Evolutionary conservation across 2,797 vertebrate genomes (phyloP), one percentile per base, ranked within the genome.

Genomic region (Synanceia verrucosa): DNA sequence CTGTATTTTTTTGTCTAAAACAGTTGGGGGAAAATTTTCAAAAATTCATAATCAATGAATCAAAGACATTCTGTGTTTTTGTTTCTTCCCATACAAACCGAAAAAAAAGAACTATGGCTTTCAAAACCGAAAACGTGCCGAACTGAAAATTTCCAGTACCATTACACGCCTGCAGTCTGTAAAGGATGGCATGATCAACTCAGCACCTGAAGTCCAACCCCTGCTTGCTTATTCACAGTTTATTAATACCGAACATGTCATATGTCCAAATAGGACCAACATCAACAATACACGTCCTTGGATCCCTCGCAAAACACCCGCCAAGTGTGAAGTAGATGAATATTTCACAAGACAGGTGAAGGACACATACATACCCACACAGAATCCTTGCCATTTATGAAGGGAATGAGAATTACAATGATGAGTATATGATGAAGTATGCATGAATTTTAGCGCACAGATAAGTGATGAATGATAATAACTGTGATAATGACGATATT

Each of bases 181-280:
- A n/a, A n/a, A n/a, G n/a, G n/a, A n/a, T n/a, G n/a, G n/a, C n/a
- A n/a, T n/a, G n/a, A n/a, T n/a, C n/a, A n/a, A n/a, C n/a, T n/a
- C n/a, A n/a, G n/a, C n/a, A n/a, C 39, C 18, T 41, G 18, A n/a
- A 41, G 39, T 18, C 2, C 39, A 7, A 18, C 39, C 39, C 18
- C 39, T 1, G 39, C 39, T 41, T 41, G 39, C n/a, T 41, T 41
- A n/a, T 41, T 41, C 39, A 41, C 8, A 41, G 39, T 0, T 41
- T 0, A 0, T 41, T 41, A n/a, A 41, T 0, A 41, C 0, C n/a
- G 18, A 41, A 0, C 4, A 1, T n/a, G 18, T n/a, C 8, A 18
- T 0, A 8, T 41, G 39, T 2, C 8, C 18, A 41, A 9, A 39
- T 39, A 18, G 16, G 14, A 39, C 37, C 37, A 18, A 41, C 18